Evolutionary conservation across 2,888 invertebrate species (phyloP).

Genomic region (Orthosia gracilis): DNA sequence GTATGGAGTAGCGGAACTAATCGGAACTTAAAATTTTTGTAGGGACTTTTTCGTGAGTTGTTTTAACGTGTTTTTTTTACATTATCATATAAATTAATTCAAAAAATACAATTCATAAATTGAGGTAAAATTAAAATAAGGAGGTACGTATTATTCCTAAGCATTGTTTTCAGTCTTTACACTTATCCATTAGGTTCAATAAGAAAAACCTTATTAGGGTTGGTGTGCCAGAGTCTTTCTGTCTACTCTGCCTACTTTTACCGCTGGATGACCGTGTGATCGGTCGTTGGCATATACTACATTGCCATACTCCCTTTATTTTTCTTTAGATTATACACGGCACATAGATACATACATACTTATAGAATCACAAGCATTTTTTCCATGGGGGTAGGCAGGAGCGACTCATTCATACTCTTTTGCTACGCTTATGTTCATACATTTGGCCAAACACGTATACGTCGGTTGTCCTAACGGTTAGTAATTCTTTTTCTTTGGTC

Average conservation of each 20-base stretch:
- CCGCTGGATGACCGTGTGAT: neutral
- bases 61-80: neutral
- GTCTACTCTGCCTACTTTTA: neutral
- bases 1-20: slow-evolving; percentile 83
- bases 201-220: neutral
- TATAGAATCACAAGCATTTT: too few species aligned
- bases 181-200: neutral
- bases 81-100: neutral
- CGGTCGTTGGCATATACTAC: neutral
- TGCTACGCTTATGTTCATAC: too few species aligned
- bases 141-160: neutral
- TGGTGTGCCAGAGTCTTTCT: neutral
- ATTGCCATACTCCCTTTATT: too few species aligned
- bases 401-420: too few species aligned
- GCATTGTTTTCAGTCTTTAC: neutral
- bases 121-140: neutral
- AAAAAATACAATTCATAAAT: neutral
- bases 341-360: too few species aligned
- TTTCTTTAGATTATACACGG: too few species aligned
- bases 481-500: too few species aligned
- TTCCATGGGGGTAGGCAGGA: too few species aligned
- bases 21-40: neutral
- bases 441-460: too few species aligned
- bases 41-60: neutral
- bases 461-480: too few species aligned